Evolutionary conservation across 2,888 invertebrate species (phyloP), one percentile per base, ranked within the genome.

Genomic region (Acanthosepion esculentum): DNA sequence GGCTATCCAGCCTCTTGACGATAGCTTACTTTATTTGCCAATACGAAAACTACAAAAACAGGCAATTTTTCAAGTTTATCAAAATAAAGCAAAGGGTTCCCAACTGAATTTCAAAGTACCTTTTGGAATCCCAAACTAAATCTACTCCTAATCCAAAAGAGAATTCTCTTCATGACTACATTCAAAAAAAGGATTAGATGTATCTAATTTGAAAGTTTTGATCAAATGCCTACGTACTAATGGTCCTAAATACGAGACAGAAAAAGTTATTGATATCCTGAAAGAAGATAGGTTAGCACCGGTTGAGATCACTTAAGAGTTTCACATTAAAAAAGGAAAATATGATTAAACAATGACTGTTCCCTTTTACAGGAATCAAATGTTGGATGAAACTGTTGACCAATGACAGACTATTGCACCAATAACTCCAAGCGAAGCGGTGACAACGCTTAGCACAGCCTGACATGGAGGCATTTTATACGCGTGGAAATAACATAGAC

Each of bases 251-350:
- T 78, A 78, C 0, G 78, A 78, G n/a, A 78, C 78, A 78, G 78
- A 78, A 15, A 78, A 78, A 18, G n/a, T 4, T 15, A 12, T 78
- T 7, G 15, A n/a, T 78, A n/a, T 78, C 78, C 78, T 78, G 78
- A 78, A 78, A 78, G 78, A 78, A 78, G 78, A 78, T 78, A 78
- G 78, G n/a, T 78, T 78, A 78, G 78, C 78, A 78, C 78, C 78
- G 78, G 78, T 78, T 78, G 78, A 78, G 78, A 78, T 78, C 33
- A 78, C 78, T n/a, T 78, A 78, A 78, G 78, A 78, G 78, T 78
- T 78, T 78, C n/a, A 78, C n/a, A 78, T 78, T 10, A n/a, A 78
- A 78, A 78, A n/a, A 33, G n/a, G 12, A n/a, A n/a, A 33, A 33
- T n/a, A 78, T n/a, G 2, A 78, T 15, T n/a, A 78, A 33, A n/a